Evolutionary conservation across 2,113 vertebrate genomes (phyloP).

Genomic region (Ornithorhynchus anatinus): DNA sequence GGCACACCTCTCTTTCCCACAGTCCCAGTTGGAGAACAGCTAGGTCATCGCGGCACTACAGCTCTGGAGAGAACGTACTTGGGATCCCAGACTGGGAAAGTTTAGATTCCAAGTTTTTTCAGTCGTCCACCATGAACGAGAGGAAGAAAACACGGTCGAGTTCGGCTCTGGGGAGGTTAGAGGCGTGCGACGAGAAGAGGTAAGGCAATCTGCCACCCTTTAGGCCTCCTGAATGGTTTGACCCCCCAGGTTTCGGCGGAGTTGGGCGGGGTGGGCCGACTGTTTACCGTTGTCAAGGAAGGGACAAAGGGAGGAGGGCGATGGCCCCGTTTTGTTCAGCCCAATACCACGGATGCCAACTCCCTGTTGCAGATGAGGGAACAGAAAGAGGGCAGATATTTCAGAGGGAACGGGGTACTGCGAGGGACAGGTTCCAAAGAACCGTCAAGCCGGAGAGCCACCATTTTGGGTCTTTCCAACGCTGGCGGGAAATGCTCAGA

Average conservation of each 20-base stretch:
- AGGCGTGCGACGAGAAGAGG: slow-evolving; percentile 69
- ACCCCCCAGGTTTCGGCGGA: background rate
- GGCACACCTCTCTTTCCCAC: too few relatives aligned
- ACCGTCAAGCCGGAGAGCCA: too few relatives aligned
- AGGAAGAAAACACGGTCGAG: slow-evolving; percentile 59
- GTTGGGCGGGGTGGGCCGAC: slow-evolving; percentile 21
- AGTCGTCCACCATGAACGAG: slow-evolving; percentile 35
- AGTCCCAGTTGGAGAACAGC: background rate
- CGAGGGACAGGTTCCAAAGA: too few relatives aligned
- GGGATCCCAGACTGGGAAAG: background rate
- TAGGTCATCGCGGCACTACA: background rate
- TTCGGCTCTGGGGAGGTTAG: slow-evolving; percentile 74
- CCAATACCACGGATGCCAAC: too few relatives aligned
- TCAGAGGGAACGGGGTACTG: too few relatives aligned
- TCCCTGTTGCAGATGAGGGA: too few relatives aligned
- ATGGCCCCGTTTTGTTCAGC: background rate
- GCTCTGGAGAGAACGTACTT: background rate
- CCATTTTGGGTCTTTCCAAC: too few relatives aligned
- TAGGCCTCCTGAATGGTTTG: background rate
- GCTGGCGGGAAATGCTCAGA: too few relatives aligned
- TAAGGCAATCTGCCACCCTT: slow-evolving; percentile 47
- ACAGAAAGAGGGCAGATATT: too few relatives aligned
- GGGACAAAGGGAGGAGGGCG: background rate
- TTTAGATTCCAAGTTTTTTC: too few relatives aligned
- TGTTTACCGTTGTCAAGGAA: slow-evolving; percentile 73